A percentile compares a stretch with the other conserved stretches of the same genome.
phyloP scores from a whole-genome alignment of 1,140 invertebrate genomes.

The Myzus persicae region DNA sequence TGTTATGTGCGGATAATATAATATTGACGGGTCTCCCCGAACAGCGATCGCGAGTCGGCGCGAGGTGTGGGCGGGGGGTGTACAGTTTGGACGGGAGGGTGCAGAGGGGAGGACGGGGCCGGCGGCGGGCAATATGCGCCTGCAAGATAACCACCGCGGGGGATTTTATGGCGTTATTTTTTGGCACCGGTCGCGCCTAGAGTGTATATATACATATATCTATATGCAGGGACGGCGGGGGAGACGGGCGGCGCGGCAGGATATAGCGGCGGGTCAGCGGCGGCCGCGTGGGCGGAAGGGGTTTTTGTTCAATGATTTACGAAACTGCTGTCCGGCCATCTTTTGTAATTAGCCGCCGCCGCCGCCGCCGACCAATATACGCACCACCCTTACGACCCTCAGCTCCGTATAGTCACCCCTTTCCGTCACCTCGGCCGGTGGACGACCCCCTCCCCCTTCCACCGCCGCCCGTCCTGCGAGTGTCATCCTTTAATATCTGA shows the following conservation, averaged over 20 bases:
- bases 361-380: conserved; percentile 12
- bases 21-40: conserved; percentile 45
- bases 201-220: not conserved
- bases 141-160: conserved; percentile 49
- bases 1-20: conserved; percentile 26
- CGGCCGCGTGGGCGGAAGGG: not conserved
- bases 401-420: no score
- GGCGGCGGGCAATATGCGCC: conserved; percentile 40
- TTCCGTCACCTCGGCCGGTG: not conserved
- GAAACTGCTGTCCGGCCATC: conserved; percentile 56
- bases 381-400: not conserved
- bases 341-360: conserved; percentile 56
- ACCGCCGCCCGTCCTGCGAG: conserved; percentile 19
- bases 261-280: not conserved
- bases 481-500: conserved; percentile 53
- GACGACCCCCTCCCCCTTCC: not conserved
- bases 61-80: not conserved
- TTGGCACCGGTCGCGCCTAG: conserved; percentile 50
- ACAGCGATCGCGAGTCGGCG: not conserved
- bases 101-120: not conserved
- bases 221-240: not conserved
- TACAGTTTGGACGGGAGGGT: not conserved
- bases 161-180: conserved; percentile 53
- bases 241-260: not conserved
- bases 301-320: conserved; percentile 52